phyloP scores from a whole-genome alignment of 2,888 invertebrate genomes.

The Oscheius sp. region DNA sequence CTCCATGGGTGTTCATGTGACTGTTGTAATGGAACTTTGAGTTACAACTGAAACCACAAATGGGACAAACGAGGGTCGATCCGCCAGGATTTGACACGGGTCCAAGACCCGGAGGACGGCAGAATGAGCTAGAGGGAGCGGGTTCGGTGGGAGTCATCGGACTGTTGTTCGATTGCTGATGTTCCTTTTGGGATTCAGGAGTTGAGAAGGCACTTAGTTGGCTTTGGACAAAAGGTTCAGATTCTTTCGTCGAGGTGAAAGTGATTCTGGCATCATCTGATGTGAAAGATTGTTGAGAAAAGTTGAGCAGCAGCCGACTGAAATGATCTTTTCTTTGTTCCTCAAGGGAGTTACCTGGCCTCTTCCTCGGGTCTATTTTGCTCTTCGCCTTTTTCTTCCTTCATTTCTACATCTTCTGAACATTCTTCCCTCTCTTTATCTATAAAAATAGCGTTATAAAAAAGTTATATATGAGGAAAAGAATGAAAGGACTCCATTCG shows the following conservation, averaged over 20 bases:
- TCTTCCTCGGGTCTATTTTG: slow-evolving; percentile 3
- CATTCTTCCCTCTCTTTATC: background rate
- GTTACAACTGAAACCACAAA: slow-evolving; percentile 72
- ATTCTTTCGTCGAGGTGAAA: background rate
- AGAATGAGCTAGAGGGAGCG: slow-evolving; percentile 42
- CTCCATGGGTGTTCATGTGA: slow-evolving; percentile 76
- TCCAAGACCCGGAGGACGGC: slow-evolving; percentile 60
- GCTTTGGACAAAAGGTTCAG: slow-evolving; percentile 20
- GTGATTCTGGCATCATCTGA: slow-evolving; percentile 26
- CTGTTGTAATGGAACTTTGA: slow-evolving; percentile 73
- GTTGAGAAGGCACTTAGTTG: slow-evolving; percentile 23
- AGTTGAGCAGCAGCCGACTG: slow-evolving; percentile 39
- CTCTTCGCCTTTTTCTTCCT: background rate
- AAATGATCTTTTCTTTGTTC: too few relatives aligned
- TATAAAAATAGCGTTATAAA: background rate
- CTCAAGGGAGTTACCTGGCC: slow-evolving; percentile 4
- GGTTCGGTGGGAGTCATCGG: slow-evolving; percentile 31
- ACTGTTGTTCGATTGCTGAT: background rate
- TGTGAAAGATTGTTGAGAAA: slow-evolving; percentile 45
- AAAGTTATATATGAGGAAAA: background rate
- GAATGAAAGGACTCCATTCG: background rate
- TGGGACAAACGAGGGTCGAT: slow-evolving; percentile 68
- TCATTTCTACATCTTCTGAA: slow-evolving; percentile 8
- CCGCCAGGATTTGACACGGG: slow-evolving; percentile 49
- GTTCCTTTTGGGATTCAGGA: slow-evolving; percentile 17